A percentile compares a stretch with the other conserved stretches of the same genome.
These are phyloP conservation scores for Thysanoteuthis rhombus DNA, from an alignment of 2,888 invertebrate species.

Conservation along the genomic window DNA sequence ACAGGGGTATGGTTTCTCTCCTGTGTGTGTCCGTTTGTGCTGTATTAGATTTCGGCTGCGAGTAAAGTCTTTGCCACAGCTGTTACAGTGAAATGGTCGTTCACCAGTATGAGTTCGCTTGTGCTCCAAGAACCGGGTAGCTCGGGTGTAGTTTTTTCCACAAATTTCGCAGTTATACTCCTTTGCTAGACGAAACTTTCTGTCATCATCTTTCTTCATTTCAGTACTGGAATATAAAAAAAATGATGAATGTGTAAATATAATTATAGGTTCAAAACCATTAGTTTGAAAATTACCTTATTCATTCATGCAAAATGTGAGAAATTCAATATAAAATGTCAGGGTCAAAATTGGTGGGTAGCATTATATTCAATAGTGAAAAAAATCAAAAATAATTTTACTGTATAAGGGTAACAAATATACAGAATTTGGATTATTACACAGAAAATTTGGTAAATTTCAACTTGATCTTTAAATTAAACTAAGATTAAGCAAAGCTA, in stretches of 20 bases:
- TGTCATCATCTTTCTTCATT: neutral
- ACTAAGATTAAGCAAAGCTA: too few relatives aligned
- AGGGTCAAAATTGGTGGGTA: too few relatives aligned
- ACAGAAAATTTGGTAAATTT: too few relatives aligned
- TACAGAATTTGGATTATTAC: too few relatives aligned
- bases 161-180: neutral
- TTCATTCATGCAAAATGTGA: too few relatives aligned
- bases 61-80: neutral
- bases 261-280: neutral
- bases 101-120: neutral
- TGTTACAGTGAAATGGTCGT: neutral
- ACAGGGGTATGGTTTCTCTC: neutral
- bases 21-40: neutral
- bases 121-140: neutral
- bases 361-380: too few relatives aligned
- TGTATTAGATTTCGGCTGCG: neutral
- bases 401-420: too few relatives aligned
- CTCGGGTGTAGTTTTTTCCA: neutral
- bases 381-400: too few relatives aligned
- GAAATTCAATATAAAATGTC: too few relatives aligned
- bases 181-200: neutral
- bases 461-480: too few relatives aligned
- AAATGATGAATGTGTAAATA: neutral
- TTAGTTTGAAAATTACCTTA: too few relatives aligned
- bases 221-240: neutral